Base-by-base conservation (phyloP, 1,140 invertebrate species). In the Fopius arisanus region DNA sequence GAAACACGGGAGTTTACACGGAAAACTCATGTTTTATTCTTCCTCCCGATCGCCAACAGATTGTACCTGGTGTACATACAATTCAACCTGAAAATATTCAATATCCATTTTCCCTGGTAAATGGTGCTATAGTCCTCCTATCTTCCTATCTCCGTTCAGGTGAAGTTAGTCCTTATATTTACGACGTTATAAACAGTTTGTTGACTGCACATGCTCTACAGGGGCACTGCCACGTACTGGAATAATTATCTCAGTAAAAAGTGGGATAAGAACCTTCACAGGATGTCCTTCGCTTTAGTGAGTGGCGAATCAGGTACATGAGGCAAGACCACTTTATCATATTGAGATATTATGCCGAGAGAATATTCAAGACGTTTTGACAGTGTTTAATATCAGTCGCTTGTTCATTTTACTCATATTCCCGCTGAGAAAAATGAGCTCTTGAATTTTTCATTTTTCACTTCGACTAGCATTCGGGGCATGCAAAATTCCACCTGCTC, bases 101-200 rank as follows among this genome's bases (percentile, higher is more conserved):
- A n/a, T 48, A 48, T 48, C 43, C 43, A 48, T 48, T 48, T 48
- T 48, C 43, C 14, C 16, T n/a, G 33, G 33, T 37, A 37, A 48
- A 48, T 19, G 43, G 7, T 48, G n/a, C 43, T 48, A 48, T 48
- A 48, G 43, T 48, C 43, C 14, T 12, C 43, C 33, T 37, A 37
- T 37, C 33, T 37, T 12, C 1, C 33, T 48, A 48, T 48, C 43
- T 48, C 14, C 16, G n/a, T 19, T 48, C 9, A n/a, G 43, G n/a
- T 12, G n/a, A 48, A 19, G 43, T 48, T 48, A 14, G 43, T 48
- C 9, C 14, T 48, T 48, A 48, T 48, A 48, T 48, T 48, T 48
- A 48, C 43, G 43, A 48, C 43, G 43, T 48, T 48, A 48, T 48
- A 48, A 48, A 48, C 43, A 48, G 43, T 48, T 48, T 48, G 43